Conservation (phyloP, 2,888 invertebrate genomes). For the Gibbula magus region DNA sequence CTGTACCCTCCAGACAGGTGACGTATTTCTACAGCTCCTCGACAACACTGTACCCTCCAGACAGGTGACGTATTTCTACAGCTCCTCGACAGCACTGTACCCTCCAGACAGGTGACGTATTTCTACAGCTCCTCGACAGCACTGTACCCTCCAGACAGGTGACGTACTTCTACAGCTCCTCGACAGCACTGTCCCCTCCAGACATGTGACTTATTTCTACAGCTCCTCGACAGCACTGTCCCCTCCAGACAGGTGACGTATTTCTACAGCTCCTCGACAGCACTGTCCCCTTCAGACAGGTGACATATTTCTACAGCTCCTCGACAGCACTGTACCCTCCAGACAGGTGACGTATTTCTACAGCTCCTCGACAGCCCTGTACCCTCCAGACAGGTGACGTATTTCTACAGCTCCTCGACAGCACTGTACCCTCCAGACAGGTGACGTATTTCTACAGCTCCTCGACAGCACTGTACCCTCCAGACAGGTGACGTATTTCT, state of each 20-base stretch:
- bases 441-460: conserved; percentile 26
- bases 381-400: conserved; percentile 36
- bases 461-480: conserved; percentile 35
- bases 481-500: conserved; percentile 31
- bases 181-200: conserved; percentile 32
- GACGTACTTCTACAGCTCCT: conserved; percentile 22
- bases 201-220: conserved; percentile 30
- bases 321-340: conserved; percentile 34
- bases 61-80: conserved; percentile 29
- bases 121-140: conserved; percentile 32
- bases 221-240: conserved; percentile 33
- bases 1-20: conserved; percentile 37
- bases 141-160: conserved; percentile 36
- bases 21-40: conserved; percentile 19
- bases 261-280: conserved; percentile 31
- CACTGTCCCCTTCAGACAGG: conserved; percentile 34
- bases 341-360: conserved; percentile 31
- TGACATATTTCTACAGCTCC: conserved; percentile 23
- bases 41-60: conserved; percentile 33
- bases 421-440: conserved; percentile 33
- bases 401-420: conserved; percentile 30
- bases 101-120: conserved; percentile 35
- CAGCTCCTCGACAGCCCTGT: conserved; percentile 34
- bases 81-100: conserved; percentile 34
- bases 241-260: conserved; percentile 36